phyloP scores from a whole-genome alignment of 2,797 vertebrate genomes.

The Simalia tracyae region DNA sequence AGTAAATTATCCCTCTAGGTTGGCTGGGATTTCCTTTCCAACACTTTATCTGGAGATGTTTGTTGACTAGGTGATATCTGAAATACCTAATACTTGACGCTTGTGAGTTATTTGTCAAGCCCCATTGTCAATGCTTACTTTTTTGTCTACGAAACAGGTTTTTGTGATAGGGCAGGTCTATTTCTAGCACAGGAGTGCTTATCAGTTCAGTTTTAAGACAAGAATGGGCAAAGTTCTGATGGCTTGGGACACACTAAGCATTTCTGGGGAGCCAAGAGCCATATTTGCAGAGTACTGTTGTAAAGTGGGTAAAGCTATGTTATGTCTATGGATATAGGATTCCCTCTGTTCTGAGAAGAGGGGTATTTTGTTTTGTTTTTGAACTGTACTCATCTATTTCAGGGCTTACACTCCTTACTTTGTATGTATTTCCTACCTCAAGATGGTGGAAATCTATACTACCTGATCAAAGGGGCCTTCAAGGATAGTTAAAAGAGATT shows the following conservation, averaged over 20 bases:
- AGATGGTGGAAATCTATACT: not conserved
- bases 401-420: not conserved
- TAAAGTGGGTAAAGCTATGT: not conserved
- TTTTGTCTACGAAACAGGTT: conserved; percentile 23
- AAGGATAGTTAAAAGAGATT: too few species aligned
- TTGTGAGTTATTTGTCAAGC: not conserved
- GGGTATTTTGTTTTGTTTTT: not conserved
- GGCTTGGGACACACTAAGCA: not conserved
- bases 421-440: not conserved
- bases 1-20: not conserved
- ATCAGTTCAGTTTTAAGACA: not conserved
- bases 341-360: not conserved
- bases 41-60: not conserved
- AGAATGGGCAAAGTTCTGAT: not conserved
- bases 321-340: not conserved
- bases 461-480: not conserved
- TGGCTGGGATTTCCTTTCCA: not conserved
- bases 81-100: not conserved
- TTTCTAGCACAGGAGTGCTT: not conserved
- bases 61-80: not conserved
- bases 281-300: not conserved
- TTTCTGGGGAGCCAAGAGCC: not conserved
- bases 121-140: not conserved
- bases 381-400: not conserved
- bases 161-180: not conserved